Base-by-base conservation (phyloP, 2,113 vertebrate genomes). In the Harpagus bidentatus region DNA sequence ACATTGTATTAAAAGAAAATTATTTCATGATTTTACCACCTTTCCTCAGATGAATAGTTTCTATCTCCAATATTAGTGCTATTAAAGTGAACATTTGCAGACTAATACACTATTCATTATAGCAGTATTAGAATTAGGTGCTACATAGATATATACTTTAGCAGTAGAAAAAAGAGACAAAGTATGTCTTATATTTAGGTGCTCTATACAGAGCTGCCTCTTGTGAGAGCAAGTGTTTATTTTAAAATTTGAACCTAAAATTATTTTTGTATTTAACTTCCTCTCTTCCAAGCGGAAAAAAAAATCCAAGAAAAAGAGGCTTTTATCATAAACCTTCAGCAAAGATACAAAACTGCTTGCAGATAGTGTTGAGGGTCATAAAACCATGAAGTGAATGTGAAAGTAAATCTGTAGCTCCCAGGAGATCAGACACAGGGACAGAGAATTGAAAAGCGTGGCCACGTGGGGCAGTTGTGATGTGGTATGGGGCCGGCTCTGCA, bases 381-480 rank as follows among this genome's bases (percentile, higher is more conserved):
- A 93, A 82, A 11, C 11, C 12, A 16, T 3, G 55, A 52, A 86
- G 28, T 31, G 62, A 52, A n/a, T 10, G 36, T 32, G 38, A 20
- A 74, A 78, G 45, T 10, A 72, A 50, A 91, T 28, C 38, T 88
- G 53, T 63, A 83, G 32, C 12, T 58, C 31, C 38, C 34, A 23
- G 13, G 42, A 22, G 48, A 13, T 38, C 63, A 50, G 78, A 47
- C 21, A 31, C 14, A 32, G 55, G 58, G 34, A 45, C 34, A 53
- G 34, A 43, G 50, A 79, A 66, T 0, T 2, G 1, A 32, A 42
- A 20, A 79, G 9, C 0, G 2, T 10, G 9, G 56, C 48, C 40
- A 32, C 1, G 0, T 16, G 32, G 58, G 32, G 17, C 58, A 45
- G 79, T 48, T n/a, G 36, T 4, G 1, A 18, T 1, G 1, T 38